Evolutionary conservation across 2,797 vertebrate genomes (phyloP), one percentile per base, ranked within the genome.

Genomic region (Enteromius thamalakanensis): DNA sequence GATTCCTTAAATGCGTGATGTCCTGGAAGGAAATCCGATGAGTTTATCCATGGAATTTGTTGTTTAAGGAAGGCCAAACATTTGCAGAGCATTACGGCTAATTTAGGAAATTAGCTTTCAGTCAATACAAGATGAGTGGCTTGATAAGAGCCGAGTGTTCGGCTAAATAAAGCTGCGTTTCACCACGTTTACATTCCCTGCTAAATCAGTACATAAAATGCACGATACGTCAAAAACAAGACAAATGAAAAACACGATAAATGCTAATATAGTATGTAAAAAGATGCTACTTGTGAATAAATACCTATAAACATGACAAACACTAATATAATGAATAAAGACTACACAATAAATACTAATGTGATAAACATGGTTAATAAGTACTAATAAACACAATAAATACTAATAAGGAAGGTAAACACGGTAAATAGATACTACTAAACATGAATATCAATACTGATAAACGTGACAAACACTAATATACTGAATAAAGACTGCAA

Each of bases 21-120:
- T 58, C 58, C 67, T 0, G n/a, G 49, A 21, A 34, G 71, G 72
- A 55, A 55, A 68, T 55, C 47, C 65, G 65, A 55, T 69, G 29
- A 69, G 21, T 60, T 70, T 58, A 32, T 70, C 17, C n/a, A 6
- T 32, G 53, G 23, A 80, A 58, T 70, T 80, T 58, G 34, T 71
- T 3, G 2, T 80, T 80, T 47, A 60, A 45, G 32, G 49, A 42
- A 76, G 14, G 75, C 37, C 6, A 45, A 62, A 69, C 67, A 26
- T 69, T 80, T 79, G 64, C 64, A 11, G 64, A 80, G 53, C 34
- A 40, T 60, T 76, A 60, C n/a, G 1, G 42, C 26, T 51, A 37
- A 79, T 40, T 40, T 55, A 40, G 29, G 49, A 68, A 79, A 80
- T 69, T 32, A 42, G 14, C 34, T 55, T 79, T 40, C 32, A 11